Conservation (phyloP, 2,888 invertebrate genomes). For the Machimus atricapillus region DNA sequence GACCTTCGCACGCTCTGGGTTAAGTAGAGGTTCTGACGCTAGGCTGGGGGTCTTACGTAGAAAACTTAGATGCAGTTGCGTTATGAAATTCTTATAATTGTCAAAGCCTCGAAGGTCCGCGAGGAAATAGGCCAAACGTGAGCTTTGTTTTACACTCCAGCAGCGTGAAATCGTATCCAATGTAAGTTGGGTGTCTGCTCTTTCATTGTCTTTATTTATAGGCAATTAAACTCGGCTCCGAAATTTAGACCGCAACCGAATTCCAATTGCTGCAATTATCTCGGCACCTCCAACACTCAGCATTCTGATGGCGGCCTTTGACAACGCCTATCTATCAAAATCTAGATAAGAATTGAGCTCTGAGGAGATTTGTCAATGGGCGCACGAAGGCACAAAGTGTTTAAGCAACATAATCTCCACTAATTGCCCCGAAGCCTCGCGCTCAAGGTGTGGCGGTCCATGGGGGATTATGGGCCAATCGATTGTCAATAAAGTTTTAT, state of each 20-base stretch:
- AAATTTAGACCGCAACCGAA: neutral
- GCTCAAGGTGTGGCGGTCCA: neutral
- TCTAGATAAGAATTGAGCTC: neutral
- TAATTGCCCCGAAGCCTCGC: neutral
- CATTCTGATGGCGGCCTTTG: neutral
- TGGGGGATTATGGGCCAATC: neutral
- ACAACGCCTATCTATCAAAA: neutral
- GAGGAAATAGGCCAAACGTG: neutral
- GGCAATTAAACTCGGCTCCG: neutral
- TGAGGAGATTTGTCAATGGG: neutral
- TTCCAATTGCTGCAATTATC: neutral
- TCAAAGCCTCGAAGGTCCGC: slow-evolving; percentile 5
- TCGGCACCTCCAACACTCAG: neutral
- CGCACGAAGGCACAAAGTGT: neutral
- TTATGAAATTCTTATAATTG: slow-evolving; percentile 9
- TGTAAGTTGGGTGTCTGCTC: neutral
- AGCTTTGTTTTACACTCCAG: neutral
- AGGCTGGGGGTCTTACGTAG: neutral
- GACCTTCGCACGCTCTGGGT: neutral
- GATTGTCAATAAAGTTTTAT: neutral
- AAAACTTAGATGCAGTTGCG: neutral
- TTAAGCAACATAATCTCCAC: neutral
- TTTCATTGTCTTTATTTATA: neutral
- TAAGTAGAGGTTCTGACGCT: neutral
- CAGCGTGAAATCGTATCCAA: neutral